Percentiles rank a stretch among this genome's conserved stretches.
These are phyloP conservation scores for Eristalis tenax DNA, from an alignment of 2,888 invertebrate species.

Conservation along the genomic window DNA sequence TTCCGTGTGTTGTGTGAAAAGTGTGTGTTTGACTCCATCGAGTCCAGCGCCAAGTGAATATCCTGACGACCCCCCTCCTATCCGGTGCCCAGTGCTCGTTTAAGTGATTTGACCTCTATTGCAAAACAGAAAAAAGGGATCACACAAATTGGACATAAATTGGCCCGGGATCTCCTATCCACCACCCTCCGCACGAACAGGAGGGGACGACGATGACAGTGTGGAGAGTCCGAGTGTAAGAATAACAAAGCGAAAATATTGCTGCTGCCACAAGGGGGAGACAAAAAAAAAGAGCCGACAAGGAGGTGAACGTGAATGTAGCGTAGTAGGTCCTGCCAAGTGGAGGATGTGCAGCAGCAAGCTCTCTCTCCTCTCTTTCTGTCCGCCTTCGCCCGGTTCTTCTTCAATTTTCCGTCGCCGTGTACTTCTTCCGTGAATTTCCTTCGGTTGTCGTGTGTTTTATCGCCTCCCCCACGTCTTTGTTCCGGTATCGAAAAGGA, in stretches of 20 bases:
- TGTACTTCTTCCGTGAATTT: conserved; percentile 44
- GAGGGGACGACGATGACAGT: conserved; percentile 38
- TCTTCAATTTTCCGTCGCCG: conserved; percentile 56
- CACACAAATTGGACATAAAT: not conserved
- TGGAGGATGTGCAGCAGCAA: conserved; percentile 41
- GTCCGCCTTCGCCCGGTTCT: conserved; percentile 47
- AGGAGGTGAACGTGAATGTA: conserved; percentile 41
- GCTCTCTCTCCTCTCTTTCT: conserved; percentile 38
- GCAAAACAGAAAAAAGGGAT: not conserved
- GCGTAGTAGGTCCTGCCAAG: conserved; percentile 63
- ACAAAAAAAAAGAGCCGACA: conserved; percentile 26
- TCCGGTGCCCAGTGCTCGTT: conserved; percentile 26
- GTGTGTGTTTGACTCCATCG: not conserved
- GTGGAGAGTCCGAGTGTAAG: conserved; percentile 6
- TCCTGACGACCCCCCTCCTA: not conserved
- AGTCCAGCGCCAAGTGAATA: not conserved
- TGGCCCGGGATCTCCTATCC: not conserved
- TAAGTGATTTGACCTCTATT: conserved; percentile 63
- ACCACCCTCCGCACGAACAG: not conserved
- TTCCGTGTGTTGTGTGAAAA: not conserved
- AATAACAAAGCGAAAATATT: conserved; percentile 16
- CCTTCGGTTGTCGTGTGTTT: conserved; percentile 30
- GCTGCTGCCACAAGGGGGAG: not conserved
- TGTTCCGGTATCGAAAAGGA: conserved; percentile 30
- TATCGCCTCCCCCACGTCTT: not conserved